phyloP scores from a whole-genome alignment of 2,888 invertebrate species.

The Microchrysa polita region DNA sequence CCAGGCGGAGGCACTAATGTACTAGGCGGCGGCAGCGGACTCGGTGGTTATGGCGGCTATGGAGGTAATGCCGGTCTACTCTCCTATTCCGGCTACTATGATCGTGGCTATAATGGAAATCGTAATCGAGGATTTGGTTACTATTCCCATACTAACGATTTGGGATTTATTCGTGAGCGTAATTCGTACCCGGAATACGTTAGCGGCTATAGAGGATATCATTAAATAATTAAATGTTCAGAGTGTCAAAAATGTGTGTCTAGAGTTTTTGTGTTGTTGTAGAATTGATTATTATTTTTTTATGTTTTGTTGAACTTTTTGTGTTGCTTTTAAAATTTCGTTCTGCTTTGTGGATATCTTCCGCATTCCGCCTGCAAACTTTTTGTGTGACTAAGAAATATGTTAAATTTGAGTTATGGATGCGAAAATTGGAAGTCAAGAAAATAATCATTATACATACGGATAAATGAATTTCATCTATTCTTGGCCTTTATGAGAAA shows the following conservation, averaged over 20 bases:
- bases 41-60: conserved; percentile 67
- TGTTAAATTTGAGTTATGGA: conserved; percentile 17
- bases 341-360: conserved; percentile 17
- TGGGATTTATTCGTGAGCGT: conserved; percentile 56
- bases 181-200: conserved; percentile 45
- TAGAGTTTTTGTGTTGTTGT: neutral
- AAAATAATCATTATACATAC: too few species aligned
- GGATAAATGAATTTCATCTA: too few species aligned
- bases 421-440: too few species aligned
- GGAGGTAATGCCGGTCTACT: conserved; percentile 70
- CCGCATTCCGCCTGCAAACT: neutral
- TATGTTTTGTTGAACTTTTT: neutral
- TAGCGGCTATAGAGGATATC: conserved; percentile 53
- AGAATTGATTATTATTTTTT: neutral
- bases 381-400: neutral
- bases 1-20: conserved; percentile 43
- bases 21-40: conserved; percentile 46
- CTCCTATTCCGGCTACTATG: conserved; percentile 70
- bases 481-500: too few species aligned
- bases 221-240: conserved; percentile 51
- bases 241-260: neutral
- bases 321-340: neutral
- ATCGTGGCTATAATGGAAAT: conserved; percentile 67
- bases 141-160: conserved; percentile 61
- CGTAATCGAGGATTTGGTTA: conserved; percentile 72